Evolutionary conservation across 2,797 vertebrate genomes (phyloP).

Genomic region (Cetoscarus ocellatus): DNA sequence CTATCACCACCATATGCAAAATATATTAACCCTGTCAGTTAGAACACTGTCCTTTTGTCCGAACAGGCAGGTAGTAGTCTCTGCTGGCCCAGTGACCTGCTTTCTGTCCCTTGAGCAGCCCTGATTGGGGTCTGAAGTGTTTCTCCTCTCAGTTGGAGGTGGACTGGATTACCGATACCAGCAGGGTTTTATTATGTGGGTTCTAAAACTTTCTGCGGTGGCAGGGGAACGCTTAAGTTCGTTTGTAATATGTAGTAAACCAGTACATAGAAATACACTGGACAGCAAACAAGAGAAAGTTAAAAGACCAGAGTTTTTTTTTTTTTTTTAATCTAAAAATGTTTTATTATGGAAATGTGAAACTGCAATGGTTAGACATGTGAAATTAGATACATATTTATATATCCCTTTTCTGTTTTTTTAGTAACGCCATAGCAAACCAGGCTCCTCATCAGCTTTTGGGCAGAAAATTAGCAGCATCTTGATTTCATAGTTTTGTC

Average conservation of each 20-base stretch:
- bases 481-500: too few species aligned
- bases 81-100: constrained; percentile 69
- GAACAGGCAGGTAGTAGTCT: constrained; percentile 43
- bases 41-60: constrained; percentile 71
- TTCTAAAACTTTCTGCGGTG: constrained; percentile 9
- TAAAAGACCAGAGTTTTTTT: background rate
- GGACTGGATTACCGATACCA: constrained; percentile 39
- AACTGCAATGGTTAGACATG: too few species aligned
- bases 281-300: too few species aligned
- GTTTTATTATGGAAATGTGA: too few species aligned
- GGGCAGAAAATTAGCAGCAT: too few species aligned
- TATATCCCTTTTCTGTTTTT: too few species aligned
- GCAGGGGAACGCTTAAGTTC: background rate
- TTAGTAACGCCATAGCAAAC: too few species aligned
- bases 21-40: constrained; percentile 13
- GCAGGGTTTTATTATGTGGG: constrained; percentile 28
- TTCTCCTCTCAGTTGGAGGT: constrained; percentile 42
- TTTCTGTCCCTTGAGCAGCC: constrained; percentile 46
- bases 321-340: too few species aligned
- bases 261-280: background rate
- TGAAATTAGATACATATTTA: too few species aligned
- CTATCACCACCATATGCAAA: constrained; percentile 38
- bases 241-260: constrained; percentile 4
- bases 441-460: too few species aligned
- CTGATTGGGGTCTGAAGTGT: constrained; percentile 34